phyloP scores from a whole-genome alignment of 2,888 invertebrate species.

The Acanthosepion pharaonis region DNA sequence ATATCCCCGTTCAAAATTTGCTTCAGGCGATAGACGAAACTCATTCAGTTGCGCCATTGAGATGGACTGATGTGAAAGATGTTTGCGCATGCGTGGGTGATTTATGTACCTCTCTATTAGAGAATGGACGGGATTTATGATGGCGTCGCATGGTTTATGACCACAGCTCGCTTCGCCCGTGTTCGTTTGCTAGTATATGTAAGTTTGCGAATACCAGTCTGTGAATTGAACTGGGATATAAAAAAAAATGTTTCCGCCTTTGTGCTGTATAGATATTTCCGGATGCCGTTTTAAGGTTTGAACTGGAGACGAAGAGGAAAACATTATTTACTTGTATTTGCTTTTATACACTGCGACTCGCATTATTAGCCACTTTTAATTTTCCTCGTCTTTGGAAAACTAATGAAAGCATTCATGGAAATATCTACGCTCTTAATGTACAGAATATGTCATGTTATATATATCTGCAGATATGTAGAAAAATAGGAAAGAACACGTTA shows the following conservation, averaged over 20 bases:
- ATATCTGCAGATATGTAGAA: too few species aligned
- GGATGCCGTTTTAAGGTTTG: neutral
- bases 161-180: neutral
- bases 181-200: neutral
- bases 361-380: too few species aligned
- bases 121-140: neutral
- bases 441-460: too few species aligned
- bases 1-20: neutral
- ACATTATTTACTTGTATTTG: neutral
- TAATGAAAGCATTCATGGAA: too few species aligned
- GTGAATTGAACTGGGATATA: neutral
- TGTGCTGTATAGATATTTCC: slow-evolving; percentile 11
- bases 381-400: too few species aligned
- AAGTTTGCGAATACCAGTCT: neutral
- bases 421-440: too few species aligned
- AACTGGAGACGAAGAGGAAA: neutral
- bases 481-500: too few species aligned
- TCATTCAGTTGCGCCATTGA: slow-evolving; percentile 21
- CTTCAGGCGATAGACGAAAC: neutral
- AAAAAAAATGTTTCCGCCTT: neutral
- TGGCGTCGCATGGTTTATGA: slow-evolving; percentile 33
- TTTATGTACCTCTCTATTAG: neutral
- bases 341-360: neutral
- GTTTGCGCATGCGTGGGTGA: slow-evolving; percentile 21
- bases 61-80: slow-evolving; percentile 33